phyloP scores from a whole-genome alignment of 2,113 vertebrate species.

The Thunnus thynnus region DNA sequence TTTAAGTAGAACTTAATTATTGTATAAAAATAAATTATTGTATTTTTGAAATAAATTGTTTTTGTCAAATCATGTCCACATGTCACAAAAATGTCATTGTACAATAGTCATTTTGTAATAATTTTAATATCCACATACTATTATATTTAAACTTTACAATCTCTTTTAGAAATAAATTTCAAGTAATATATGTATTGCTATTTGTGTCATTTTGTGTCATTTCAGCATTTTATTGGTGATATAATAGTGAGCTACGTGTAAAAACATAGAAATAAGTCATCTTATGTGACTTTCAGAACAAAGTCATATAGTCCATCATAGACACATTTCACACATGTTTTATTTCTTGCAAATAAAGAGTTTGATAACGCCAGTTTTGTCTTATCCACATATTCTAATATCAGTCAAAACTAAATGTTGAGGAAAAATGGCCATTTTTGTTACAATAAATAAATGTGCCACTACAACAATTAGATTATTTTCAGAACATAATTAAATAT shows the following conservation, averaged over 20 bases:
- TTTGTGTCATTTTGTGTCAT: not conserved
- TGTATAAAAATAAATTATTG: not conserved
- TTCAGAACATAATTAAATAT: not conserved
- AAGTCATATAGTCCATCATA: not conserved
- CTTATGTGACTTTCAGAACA: not conserved
- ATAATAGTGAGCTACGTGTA: not conserved
- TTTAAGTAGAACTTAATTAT: not conserved
- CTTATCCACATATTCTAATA: not conserved
- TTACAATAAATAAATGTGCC: not conserved
- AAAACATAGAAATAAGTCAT: not conserved
- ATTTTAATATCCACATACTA: not conserved
- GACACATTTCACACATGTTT: not conserved
- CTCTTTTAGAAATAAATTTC: not conserved
- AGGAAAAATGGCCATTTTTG: not conserved
- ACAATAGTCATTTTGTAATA: not conserved
- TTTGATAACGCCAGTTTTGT: not conserved
- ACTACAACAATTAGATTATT: not conserved
- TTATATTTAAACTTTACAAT: not conserved
- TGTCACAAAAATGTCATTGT: conserved; percentile 2
- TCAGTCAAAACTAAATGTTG: not conserved
- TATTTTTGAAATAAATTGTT: not conserved
- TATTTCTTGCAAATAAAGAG: not conserved
- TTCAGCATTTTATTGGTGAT: not conserved
- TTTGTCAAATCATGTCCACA: not conserved
- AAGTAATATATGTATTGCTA: not conserved